These are phyloP conservation scores for Cyclopterus lumpus DNA, from an alignment of 2,797 vertebrate species.

Conservation along the genomic window DNA sequence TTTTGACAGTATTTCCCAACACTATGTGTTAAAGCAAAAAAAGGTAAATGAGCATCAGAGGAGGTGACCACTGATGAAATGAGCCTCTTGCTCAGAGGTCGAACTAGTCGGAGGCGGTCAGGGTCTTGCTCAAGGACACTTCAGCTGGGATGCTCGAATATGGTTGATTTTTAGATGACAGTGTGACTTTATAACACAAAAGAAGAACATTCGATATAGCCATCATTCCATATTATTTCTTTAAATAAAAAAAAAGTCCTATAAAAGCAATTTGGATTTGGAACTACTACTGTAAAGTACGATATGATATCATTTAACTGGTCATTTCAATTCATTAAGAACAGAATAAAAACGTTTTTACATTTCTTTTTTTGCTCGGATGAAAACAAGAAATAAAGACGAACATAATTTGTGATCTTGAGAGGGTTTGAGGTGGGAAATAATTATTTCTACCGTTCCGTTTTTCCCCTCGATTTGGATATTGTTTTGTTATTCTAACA, in stretches of 20 bases:
- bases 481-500: conserved; percentile 63
- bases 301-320: background rate
- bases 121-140: conserved; percentile 9
- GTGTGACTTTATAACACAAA: background rate
- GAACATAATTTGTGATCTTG: background rate
- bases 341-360: background rate
- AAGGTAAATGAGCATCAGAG: conserved; percentile 1
- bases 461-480: conserved; percentile 53
- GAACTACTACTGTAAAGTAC: background rate
- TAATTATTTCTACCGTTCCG: conserved; percentile 54
- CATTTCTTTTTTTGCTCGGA: background rate
- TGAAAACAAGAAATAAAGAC: background rate
- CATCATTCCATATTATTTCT: no score
- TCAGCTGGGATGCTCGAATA: background rate
- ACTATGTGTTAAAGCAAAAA: background rate
- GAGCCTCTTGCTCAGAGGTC: background rate
- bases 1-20: background rate
- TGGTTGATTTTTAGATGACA: background rate
- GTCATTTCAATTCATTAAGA: background rate
- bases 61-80: background rate
- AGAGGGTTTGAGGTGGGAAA: conserved; percentile 17
- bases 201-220: background rate
- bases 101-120: background rate
- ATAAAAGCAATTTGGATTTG: no score
- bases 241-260: no score